phyloP scores from a whole-genome alignment of 2,888 invertebrate genomes.

The Noctua fimbriata region DNA sequence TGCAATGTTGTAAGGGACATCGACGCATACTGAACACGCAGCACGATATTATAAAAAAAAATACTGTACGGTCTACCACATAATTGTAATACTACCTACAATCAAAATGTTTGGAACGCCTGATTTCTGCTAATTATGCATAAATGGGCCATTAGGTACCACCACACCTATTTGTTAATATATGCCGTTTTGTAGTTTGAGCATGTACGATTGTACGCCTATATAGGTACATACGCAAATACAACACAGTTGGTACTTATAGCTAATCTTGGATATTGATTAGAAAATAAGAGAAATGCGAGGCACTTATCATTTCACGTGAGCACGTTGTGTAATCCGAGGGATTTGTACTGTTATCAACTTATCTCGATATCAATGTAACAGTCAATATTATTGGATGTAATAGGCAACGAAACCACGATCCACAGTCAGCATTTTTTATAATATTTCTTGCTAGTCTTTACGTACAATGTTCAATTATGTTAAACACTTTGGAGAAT shows the following conservation, averaged over 20 bases:
- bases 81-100: too few species aligned
- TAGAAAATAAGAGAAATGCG: constrained; percentile 3
- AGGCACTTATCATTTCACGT: neutral
- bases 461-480: neutral
- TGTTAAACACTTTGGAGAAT: neutral
- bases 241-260: neutral
- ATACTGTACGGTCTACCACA: too few species aligned
- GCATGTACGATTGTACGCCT: neutral
- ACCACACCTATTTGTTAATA: neutral
- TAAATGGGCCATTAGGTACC: neutral
- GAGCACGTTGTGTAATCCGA: constrained; percentile 16
- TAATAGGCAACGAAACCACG: neutral
- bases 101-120: too few species aligned
- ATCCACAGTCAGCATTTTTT: neutral
- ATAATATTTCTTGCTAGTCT: too few species aligned
- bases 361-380: neutral
- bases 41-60: too few species aligned
- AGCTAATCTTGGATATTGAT: constrained; percentile 3
- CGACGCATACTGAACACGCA: too few species aligned
- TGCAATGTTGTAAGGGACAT: too few species aligned
- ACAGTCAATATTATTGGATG: neutral
- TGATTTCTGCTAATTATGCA: too few species aligned
- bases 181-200: neutral
- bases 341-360: constrained; percentile 20
- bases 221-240: neutral